Evolutionary conservation across 2,797 vertebrate species (phyloP).

Genomic region (Ceryle rudis): DNA sequence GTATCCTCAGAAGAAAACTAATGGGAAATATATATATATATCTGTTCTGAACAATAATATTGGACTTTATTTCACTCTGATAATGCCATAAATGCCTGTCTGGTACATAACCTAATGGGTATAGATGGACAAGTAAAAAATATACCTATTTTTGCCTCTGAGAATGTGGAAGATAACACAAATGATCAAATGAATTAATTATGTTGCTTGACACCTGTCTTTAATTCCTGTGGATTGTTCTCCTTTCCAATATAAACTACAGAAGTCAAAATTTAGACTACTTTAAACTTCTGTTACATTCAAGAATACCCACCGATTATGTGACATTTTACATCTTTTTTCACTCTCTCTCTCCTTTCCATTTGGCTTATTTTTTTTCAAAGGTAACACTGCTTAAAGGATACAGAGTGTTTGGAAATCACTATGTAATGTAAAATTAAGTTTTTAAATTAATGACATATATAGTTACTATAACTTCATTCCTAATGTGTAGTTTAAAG

Average conservation of each 20-base stretch:
- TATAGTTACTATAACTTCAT: not conserved
- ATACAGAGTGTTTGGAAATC: not conserved
- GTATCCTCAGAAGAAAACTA: slow-evolving; percentile 1
- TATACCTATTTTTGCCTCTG: not conserved
- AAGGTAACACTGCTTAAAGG: not conserved
- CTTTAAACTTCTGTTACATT: not conserved
- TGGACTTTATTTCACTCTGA: not conserved
- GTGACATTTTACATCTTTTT: not conserved
- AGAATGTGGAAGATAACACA: not conserved
- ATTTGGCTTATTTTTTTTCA: not conserved
- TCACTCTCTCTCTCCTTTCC: not conserved
- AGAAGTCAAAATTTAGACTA: not conserved
- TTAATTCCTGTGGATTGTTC: not conserved
- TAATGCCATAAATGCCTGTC: not conserved
- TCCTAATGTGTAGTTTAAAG: not conserved
- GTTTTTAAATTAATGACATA: not conserved
- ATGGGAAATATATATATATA: not conserved
- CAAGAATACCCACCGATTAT: not conserved
- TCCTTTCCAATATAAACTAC: not conserved
- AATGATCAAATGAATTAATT: not conserved
- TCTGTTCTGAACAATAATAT: not conserved
- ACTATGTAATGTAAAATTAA: not conserved
- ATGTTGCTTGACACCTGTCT: not conserved
- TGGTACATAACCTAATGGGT: not conserved
- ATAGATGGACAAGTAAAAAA: slow-evolving; percentile 2